A percentile compares a stretch with the other conserved stretches of the same genome.
Conservation (phyloP, 2,113 vertebrate genomes). For the Peromyscus maniculatus region DNA sequence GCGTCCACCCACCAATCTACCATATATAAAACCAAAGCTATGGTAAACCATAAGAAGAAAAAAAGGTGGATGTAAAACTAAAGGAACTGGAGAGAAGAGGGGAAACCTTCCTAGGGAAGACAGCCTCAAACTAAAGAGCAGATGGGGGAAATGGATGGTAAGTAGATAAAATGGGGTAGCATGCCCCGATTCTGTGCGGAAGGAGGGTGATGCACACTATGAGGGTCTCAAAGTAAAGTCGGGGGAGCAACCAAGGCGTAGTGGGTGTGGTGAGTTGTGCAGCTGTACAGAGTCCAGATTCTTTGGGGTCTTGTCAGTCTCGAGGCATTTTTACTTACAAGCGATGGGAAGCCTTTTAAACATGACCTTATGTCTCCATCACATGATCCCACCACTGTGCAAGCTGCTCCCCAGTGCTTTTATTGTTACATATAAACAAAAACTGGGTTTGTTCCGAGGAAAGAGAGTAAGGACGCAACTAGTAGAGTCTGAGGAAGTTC, state of each 20-base stretch:
- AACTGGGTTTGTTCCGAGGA: not conserved
- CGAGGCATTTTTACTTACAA: conserved; percentile 15
- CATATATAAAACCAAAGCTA: not conserved
- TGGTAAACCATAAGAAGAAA: not conserved
- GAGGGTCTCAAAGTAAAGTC: not conserved
- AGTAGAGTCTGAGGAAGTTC: not conserved
- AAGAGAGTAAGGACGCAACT: not conserved
- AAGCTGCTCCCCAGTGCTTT: not conserved
- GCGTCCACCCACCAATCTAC: not conserved
- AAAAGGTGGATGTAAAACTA: not conserved
- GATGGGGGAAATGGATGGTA: not conserved
- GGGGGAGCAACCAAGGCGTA: not conserved
- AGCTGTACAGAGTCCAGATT: not conserved
- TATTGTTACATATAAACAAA: not conserved
- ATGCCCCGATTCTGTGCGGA: not conserved
- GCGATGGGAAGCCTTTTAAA: not conserved
- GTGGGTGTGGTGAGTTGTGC: not conserved
- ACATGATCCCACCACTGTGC: not conserved
- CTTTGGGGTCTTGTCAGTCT: not conserved
- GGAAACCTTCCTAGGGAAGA: not conserved
- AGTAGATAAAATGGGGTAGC: not conserved
- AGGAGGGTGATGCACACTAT: not conserved
- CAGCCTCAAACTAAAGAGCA: not conserved
- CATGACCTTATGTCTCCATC: not conserved
- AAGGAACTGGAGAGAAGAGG: not conserved